Percentiles rank a stretch among this genome's conserved stretches.
Evolutionary conservation across 2,888 invertebrate genomes (phyloP).

Genomic region (Coelinius sp.): DNA sequence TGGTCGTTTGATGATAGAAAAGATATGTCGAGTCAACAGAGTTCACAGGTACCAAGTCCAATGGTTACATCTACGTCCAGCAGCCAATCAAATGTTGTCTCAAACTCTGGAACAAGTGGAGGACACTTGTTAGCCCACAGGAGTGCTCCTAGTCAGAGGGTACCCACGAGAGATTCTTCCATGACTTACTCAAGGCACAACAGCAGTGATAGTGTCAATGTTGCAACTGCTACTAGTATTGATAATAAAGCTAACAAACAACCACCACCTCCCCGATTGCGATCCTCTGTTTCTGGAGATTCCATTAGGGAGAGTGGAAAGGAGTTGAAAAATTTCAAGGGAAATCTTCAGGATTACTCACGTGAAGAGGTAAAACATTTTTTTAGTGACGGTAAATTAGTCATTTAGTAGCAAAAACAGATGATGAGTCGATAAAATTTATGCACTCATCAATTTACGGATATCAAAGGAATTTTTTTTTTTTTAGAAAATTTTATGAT

Average conservation of each 20-base stretch:
- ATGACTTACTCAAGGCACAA: slow-evolving; percentile 58
- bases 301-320: slow-evolving; percentile 64
- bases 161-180: slow-evolving; percentile 51
- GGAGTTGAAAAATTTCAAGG: slow-evolving; percentile 68
- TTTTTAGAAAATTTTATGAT: no score
- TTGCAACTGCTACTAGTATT: not conserved
- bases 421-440: no score
- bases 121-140: slow-evolving; percentile 52
- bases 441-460: no score
- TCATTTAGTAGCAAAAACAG: no score
- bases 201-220: slow-evolving; percentile 52
- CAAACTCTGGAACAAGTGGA: slow-evolving; percentile 55
- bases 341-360: slow-evolving; percentile 67
- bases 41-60: slow-evolving; percentile 58
- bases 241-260: slow-evolving; percentile 52
- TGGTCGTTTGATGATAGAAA: slow-evolving; percentile 55
- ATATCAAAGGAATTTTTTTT: no score
- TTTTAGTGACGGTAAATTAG: no score
- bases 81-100: slow-evolving; percentile 61
- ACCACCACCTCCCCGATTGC: slow-evolving; percentile 62
- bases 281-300: slow-evolving; percentile 61
- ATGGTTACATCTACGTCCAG: slow-evolving; percentile 61
- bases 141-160: slow-evolving; percentile 51
- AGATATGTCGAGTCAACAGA: slow-evolving; percentile 44
- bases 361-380: slow-evolving; percentile 66